Evolutionary conservation across 1,140 invertebrate genomes (phyloP), one percentile per base, ranked within the genome.

Genomic region (Apis florea): DNA sequence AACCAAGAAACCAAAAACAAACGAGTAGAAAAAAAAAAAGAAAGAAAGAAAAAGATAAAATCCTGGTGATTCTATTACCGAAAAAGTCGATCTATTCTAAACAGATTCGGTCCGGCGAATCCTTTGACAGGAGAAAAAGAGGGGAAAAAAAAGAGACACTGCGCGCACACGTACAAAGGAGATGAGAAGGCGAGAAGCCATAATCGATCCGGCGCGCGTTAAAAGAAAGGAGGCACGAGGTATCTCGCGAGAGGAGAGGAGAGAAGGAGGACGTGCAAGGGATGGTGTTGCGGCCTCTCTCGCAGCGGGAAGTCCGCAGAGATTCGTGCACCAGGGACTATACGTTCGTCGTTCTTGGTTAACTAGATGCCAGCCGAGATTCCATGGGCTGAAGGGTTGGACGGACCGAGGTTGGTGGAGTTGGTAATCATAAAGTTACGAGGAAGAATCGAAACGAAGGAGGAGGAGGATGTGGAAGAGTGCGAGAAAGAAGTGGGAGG

Each of bases 301-400:
- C 87, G 69, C 87, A 88, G 87, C 87, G 83, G 87, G 87, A 88
- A 79, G 87, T 88, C 87, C 83, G 56, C 80, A 85, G 76, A 40
- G 31, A 40, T 87, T 88, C 86, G 87, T 88, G 87, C 87, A 85
- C 85, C 85, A 87, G 83, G 77, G 84, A 88, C 87, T 88, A 74
- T 76, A 78, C 31, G 31, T 40, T 86, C 86, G 86, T 84, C 84
- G 83, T 88, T 40, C 81, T 54, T 72, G 86, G 87, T 88, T 88
- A 88, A 88, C 86, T 88, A 88, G 87, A 88, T 88, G 87, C 87
- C 87, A 88, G 84, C 80, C 83, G 84, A 88, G 87, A 88, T 88
- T 88, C 86, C 87, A 88, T 79, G 84, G 79, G 31, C 31, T 88
- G 87, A 88, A 88, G 87, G 87, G 84, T 88, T 85, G 86, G 86